Conservation (phyloP, 2,113 vertebrate genomes). For the Bostrychus sinensis region DNA sequence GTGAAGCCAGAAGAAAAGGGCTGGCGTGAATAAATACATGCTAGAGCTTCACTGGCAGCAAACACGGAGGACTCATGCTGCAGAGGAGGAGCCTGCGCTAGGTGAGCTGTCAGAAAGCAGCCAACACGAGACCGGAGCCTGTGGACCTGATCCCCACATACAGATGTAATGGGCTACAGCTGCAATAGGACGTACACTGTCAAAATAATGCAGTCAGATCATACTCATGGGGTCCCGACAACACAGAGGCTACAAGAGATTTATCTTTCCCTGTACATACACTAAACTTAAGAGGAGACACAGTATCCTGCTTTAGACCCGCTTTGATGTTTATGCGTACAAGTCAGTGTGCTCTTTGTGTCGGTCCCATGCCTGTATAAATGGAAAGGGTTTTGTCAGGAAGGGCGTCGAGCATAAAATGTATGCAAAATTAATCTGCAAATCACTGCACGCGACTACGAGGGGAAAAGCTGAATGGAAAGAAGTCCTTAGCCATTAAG, state of each 20-base stretch:
- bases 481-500: too few species aligned
- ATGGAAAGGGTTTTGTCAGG: too few species aligned
- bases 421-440: too few species aligned
- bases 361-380: too few species aligned
- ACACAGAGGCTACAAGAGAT: neutral
- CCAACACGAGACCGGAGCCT: conserved; percentile 46
- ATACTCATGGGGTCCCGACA: neutral
- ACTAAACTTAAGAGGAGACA: neutral
- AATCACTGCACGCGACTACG: too few species aligned
- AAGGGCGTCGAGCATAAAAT: too few species aligned
- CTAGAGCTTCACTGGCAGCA: conserved; percentile 64
- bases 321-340: too few species aligned
- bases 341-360: too few species aligned
- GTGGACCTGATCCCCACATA: conserved; percentile 40
- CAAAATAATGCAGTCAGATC: conserved; percentile 38
- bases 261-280: too few species aligned
- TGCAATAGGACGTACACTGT: conserved; percentile 42
- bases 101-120: conserved; percentile 65
- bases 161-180: conserved; percentile 29
- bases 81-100: conserved; percentile 76
- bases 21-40: conserved; percentile 73
- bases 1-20: conserved; percentile 68
- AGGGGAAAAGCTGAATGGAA: too few species aligned
- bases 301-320: too few species aligned
- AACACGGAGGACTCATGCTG: conserved; percentile 72